Evolutionary conservation across 2,888 invertebrate species (phyloP).

Genomic region (Anarsia innoxiella): DNA sequence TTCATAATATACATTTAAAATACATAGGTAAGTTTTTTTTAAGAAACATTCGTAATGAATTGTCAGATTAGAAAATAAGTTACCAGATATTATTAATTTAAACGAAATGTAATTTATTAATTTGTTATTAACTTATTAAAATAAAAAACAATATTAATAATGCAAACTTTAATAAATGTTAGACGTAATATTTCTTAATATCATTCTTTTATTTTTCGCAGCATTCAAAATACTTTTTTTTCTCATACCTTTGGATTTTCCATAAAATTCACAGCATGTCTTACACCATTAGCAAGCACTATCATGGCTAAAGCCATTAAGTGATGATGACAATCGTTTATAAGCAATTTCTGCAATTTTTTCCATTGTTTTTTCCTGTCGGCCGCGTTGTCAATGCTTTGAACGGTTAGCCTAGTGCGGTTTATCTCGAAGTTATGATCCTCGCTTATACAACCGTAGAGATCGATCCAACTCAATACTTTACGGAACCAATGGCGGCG

Average conservation of each 20-base stretch:
- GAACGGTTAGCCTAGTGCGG: neutral
- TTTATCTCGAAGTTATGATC: conserved; percentile 1
- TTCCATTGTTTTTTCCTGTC: neutral
- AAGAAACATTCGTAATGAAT: no score
- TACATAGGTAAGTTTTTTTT: no score
- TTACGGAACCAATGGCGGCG: conserved; percentile 26
- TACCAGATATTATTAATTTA: conserved; percentile 13
- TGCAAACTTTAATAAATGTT: no score
- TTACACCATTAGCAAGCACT: conserved; percentile 2
- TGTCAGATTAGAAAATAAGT: conserved; percentile 10
- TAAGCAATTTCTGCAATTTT: neutral
- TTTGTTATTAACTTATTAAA: conserved; percentile 25
- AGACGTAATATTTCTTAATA: no score
- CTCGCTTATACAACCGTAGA: conserved; percentile 6
- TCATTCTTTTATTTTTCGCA: no score
- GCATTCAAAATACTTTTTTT: no score
- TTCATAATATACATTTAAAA: no score
- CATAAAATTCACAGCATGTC: conserved; percentile 2
- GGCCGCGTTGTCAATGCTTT: neutral
- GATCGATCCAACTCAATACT: conserved; percentile 7
- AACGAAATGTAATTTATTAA: conserved; percentile 16
- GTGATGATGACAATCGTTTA: conserved; percentile 1
- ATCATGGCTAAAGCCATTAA: conserved; percentile 3
- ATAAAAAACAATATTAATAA: conserved; percentile 6
- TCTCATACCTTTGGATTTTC: no score